phyloP scores from a whole-genome alignment of 2,888 invertebrate genomes.

The Caenorhabditis plicata region DNA sequence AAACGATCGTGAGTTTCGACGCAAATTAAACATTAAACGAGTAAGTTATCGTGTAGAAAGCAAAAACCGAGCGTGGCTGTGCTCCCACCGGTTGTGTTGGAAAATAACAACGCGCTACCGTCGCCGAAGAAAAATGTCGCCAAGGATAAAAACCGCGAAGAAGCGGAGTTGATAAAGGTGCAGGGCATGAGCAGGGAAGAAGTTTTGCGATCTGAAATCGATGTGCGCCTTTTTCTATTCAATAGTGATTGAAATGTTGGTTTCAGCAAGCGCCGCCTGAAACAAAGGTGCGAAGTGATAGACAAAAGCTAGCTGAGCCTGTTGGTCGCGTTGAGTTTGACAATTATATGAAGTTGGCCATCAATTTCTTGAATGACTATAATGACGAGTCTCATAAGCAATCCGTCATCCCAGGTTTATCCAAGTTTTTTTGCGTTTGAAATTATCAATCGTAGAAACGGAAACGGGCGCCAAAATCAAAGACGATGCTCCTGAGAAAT shows the following conservation, averaged over 20 bases:
- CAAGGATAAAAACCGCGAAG: too few species aligned
- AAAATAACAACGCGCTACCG: not conserved
- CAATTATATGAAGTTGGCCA: constrained; percentile 10
- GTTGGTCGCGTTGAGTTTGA: constrained; percentile 19
- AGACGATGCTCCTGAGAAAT: constrained; percentile 9
- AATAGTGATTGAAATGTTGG: not conserved
- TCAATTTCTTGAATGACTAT: constrained; percentile 28
- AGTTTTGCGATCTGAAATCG: constrained; percentile 10
- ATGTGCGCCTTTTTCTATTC: not conserved
- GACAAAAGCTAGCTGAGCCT: constrained; percentile 28
- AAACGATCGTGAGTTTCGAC: not conserved
- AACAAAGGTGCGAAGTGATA: constrained; percentile 14
- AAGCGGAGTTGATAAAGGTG: too few species aligned
- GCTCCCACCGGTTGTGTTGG: not conserved
- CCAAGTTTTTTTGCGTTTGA: not conserved
- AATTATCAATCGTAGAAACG: too few species aligned
- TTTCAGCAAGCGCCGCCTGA: not conserved
- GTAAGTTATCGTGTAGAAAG: not conserved
- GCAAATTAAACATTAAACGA: not conserved
- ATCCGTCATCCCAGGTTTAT: constrained; percentile 22
- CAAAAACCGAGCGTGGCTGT: constrained; percentile 4
- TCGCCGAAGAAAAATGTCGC: too few species aligned
- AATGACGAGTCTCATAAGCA: constrained; percentile 33
- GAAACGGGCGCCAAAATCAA: too few species aligned
- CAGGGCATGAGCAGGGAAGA: constrained; percentile 12